Conservation (phyloP, 2,888 invertebrate genomes). For the Hyles lineata region DNA sequence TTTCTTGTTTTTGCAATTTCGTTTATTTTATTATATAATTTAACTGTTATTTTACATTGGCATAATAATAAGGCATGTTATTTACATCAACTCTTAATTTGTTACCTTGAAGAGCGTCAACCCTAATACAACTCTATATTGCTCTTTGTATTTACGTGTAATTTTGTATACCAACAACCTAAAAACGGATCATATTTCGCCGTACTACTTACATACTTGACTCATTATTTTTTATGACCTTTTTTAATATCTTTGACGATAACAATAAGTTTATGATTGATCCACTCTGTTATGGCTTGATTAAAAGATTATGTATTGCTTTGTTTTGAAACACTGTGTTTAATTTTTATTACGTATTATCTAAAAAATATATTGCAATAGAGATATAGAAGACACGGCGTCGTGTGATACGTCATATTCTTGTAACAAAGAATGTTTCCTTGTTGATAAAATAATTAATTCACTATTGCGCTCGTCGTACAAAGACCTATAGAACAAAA, state of each 20-base stretch:
- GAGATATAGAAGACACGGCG: background rate
- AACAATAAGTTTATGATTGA: constrained; percentile 44
- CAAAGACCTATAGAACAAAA: constrained; percentile 10
- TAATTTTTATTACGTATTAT: background rate
- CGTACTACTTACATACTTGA: constrained; percentile 33
- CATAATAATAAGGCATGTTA: no score
- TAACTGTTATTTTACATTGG: no score
- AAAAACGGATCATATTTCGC: constrained; percentile 34
- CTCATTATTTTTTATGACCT: constrained; percentile 41
- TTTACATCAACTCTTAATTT: no score
- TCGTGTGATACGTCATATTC: background rate
- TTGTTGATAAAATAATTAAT: background rate
- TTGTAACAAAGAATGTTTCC: background rate
- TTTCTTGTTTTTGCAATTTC: no score
- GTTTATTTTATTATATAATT: no score
- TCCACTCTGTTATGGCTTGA: constrained; percentile 43
- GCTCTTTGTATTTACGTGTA: background rate
- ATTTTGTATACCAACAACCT: constrained; percentile 39
- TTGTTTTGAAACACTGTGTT: constrained; percentile 2
- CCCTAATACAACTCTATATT: no score
- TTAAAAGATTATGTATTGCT: constrained; percentile 35
- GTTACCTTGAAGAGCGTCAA: no score
- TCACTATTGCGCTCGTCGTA: background rate
- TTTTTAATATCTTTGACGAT: constrained; percentile 45
- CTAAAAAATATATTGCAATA: background rate